Evolutionary conservation across 2,888 invertebrate genomes (phyloP).

Genomic region (Standfussiana lucernea): DNA sequence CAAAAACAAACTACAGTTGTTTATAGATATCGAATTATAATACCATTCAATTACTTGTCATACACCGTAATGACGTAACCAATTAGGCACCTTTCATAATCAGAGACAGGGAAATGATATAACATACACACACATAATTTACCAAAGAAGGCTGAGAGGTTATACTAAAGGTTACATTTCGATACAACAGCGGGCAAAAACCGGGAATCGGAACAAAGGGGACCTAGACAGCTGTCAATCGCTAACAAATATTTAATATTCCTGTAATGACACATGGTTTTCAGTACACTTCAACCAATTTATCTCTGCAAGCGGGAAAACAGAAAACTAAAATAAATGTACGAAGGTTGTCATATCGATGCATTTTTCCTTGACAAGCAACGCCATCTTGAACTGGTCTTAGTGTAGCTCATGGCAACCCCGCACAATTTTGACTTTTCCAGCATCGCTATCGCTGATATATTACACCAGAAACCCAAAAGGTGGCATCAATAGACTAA

Average conservation of each 20-base stretch:
- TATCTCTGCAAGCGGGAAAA: background rate
- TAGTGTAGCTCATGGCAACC: background rate
- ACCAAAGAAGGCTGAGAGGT: background rate
- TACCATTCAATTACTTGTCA: background rate
- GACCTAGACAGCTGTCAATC: background rate
- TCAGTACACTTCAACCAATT: background rate
- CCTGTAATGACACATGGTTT: background rate
- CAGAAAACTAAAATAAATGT: background rate
- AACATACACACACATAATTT: background rate
- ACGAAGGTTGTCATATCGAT: background rate
- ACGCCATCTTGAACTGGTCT: background rate
- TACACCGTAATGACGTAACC: background rate
- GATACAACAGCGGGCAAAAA: background rate
- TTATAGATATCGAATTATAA: background rate
- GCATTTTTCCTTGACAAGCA: background rate
- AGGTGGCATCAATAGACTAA: background rate
- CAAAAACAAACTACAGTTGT: background rate
- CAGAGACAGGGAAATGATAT: background rate
- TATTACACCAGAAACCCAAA: background rate
- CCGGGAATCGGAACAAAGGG: background rate
- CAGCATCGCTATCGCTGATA: background rate
- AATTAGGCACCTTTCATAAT: constrained; percentile 8
- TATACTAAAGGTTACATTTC: background rate
- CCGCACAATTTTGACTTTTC: background rate
- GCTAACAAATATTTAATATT: background rate